These are phyloP conservation scores for Limnothrissa miodon DNA, from an alignment of 2,113 vertebrate species.

Conservation along the genomic window DNA sequence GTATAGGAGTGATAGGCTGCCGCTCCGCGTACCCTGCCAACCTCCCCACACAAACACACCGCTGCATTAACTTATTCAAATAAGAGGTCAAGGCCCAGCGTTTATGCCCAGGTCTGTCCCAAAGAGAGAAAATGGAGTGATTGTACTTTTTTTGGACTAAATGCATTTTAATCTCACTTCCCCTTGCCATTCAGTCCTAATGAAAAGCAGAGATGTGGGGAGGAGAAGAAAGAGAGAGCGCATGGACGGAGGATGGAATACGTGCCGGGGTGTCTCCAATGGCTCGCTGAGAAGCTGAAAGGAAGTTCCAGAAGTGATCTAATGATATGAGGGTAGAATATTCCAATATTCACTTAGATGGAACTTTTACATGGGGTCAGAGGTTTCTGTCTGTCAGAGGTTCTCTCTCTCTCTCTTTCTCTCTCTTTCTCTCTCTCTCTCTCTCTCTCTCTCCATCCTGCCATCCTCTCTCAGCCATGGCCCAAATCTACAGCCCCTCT, in stretches of 20 bases:
- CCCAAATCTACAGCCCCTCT: not conserved
- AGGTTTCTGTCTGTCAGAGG: conserved; percentile 19
- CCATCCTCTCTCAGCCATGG: not conserved
- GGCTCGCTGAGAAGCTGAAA: not conserved
- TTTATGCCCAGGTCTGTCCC: conserved; percentile 78
- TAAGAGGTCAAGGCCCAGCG: conserved; percentile 78
- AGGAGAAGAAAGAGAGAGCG: conserved; percentile 20
- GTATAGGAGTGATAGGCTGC: conserved; percentile 46
- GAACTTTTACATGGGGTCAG: conserved; percentile 39
- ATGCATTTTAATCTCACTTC: conserved; percentile 80
- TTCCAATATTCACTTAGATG: conserved; percentile 69
- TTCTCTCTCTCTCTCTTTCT: not conserved
- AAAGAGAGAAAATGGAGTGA: conserved; percentile 74
- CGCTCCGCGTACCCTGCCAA: conserved; percentile 72
- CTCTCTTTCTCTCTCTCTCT: conserved; percentile 41
- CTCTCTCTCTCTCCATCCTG: conserved; percentile 31
- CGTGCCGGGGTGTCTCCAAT: not conserved
- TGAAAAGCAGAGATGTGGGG: conserved; percentile 64
- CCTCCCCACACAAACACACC: conserved; percentile 71
- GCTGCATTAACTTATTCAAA: conserved; percentile 91
- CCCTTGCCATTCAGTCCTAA: conserved; percentile 75
- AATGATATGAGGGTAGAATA: conserved; percentile 71
- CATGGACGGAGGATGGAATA: not conserved
- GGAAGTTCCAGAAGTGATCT: conserved; percentile 61
- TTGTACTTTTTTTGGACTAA: conserved; percentile 81